These are phyloP conservation scores for Coreoperca whiteheadi DNA, from an alignment of 2,113 vertebrate species.

Conservation along the genomic window DNA sequence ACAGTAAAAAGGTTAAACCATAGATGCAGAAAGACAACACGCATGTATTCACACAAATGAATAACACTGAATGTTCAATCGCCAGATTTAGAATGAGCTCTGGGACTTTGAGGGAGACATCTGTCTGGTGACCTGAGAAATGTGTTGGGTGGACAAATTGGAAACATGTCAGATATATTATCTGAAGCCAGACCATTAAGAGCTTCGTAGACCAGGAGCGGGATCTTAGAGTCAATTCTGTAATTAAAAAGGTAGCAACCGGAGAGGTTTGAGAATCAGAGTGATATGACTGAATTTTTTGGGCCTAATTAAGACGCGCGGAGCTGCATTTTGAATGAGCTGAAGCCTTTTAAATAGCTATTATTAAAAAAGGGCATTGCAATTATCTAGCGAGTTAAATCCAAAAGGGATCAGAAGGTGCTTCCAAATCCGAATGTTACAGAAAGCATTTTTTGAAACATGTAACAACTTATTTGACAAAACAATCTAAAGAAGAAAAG, in stretches of 20 bases:
- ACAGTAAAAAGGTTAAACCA: slow-evolving; percentile 1
- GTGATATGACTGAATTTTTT: neutral
- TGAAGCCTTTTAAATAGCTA: neutral
- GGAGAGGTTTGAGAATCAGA: neutral
- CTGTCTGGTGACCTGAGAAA: slow-evolving; percentile 65
- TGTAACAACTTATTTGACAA: neutral
- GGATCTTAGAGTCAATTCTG: slow-evolving; percentile 28
- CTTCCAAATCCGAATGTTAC: neutral
- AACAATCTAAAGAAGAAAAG: neutral
- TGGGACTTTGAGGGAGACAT: slow-evolving; percentile 51
- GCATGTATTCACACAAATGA: neutral
- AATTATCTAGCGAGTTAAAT: neutral
- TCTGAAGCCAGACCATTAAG: slow-evolving; percentile 40
- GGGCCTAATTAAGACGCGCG: neutral
- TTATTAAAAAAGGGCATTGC: neutral
- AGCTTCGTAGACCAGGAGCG: slow-evolving; percentile 35
- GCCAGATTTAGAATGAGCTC: slow-evolving; percentile 41
- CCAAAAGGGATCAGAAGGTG: neutral
- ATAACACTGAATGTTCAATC: slow-evolving; percentile 28
- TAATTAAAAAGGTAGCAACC: slow-evolving; percentile 11
- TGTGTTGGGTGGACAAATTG: slow-evolving; percentile 58
- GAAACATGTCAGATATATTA: slow-evolving; percentile 55
- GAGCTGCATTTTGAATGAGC: neutral
- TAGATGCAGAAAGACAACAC: neutral
- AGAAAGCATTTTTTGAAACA: neutral